phyloP scores from a whole-genome alignment of 1,140 invertebrate species.

The Cydia amplana region DNA sequence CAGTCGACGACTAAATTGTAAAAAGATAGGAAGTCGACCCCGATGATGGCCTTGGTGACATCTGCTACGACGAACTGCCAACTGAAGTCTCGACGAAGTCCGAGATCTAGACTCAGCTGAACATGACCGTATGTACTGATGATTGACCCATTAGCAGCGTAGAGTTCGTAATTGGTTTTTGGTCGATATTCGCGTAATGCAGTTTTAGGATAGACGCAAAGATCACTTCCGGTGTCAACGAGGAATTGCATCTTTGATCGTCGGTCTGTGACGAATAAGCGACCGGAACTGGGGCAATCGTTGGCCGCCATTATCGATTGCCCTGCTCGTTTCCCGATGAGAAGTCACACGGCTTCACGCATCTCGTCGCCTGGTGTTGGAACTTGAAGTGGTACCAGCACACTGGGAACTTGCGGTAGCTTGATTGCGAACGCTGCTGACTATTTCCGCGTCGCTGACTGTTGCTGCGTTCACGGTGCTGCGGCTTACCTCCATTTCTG shows the following conservation, averaged over 20 bases:
- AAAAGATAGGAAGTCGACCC: no score
- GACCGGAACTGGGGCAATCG: conserved; percentile 1
- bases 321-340: conserved; percentile 12
- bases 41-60: no score
- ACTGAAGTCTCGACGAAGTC: no score
- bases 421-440: conserved; percentile 11
- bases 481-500: no score
- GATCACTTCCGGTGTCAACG: not conserved
- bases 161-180: conserved; percentile 39
- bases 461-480: no score
- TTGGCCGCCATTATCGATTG: conserved; percentile 36
- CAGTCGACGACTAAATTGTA: no score
- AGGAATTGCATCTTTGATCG: conserved; percentile 13
- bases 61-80: no score
- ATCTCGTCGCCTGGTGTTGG: conserved; percentile 1
- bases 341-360: conserved; percentile 20
- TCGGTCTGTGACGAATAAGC: conserved; percentile 18
- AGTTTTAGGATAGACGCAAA: conserved; percentile 4
- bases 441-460: not conserved
- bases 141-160: conserved; percentile 41
- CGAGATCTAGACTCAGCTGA: conserved; percentile 38
- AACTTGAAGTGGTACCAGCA: conserved; percentile 33
- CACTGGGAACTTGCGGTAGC: conserved; percentile 17
- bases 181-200: not conserved
- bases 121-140: conserved; percentile 40